Evolutionary conservation across 2,113 vertebrate species (phyloP), one percentile per base, ranked within the genome.

Genomic region (Mola mola): DNA sequence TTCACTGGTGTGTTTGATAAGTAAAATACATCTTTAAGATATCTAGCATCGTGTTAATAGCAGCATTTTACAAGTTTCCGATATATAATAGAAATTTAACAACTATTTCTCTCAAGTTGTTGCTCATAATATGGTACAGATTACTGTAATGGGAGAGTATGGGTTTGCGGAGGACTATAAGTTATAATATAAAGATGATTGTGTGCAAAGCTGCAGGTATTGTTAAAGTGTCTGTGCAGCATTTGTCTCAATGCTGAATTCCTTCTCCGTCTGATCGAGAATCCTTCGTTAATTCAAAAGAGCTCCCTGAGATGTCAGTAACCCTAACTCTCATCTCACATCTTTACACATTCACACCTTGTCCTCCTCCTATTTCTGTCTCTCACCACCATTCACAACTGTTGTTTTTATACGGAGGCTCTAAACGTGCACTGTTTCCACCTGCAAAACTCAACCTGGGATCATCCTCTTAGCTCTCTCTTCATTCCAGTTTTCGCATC

Each of bases 41-140:
- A 85, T 89, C 87, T 80, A 86, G 81, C 49, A 77, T 58, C 44
- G 74, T 72, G 87, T 81, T 67, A 83, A 89, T 84, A 79, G 75
- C 72, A 80, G 64, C 75, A 67, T 64, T 43, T 74, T 56, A 5
- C 44, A 73, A 59, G 33, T 72, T 85, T 82, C 47, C 74, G 72
- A 87, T 85, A 66, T 72, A 86, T 83, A 72, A 79, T 82, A 67
- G 63, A 82, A 69, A 50, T 51, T 74, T 78, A 61, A n/a, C n/a
- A n/a, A n/a, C n/a, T n/a, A n/a, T n/a, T 31, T 79, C 66, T 75
- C 70, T 58, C 56, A 52, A 61, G 72, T 89, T 81, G 51, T 84
- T 78, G 72, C 51, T 64, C 0, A n/a, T 80, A 78, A 83, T 73
- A 52, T 12, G 43, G 59, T 63, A 37, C 78, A 87, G 80, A 81